Conservation (phyloP, 2,888 invertebrate species). For the Doris montereyensis region DNA sequence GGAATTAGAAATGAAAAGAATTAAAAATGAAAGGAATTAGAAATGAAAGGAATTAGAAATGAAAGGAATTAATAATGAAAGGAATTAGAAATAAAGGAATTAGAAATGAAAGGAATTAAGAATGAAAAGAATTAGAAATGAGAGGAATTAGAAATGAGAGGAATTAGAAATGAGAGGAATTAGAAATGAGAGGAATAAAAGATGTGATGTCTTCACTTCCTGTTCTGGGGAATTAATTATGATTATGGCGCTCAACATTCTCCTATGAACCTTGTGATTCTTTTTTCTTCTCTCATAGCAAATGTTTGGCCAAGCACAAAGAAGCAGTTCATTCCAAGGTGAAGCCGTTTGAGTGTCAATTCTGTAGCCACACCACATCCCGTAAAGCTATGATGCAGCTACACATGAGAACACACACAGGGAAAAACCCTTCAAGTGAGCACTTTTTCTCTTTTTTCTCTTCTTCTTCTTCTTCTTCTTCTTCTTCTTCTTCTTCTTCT, state of each 20-base stretch:
- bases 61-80: no score
- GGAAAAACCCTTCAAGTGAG: conserved; percentile 82
- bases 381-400: conserved; percentile 80
- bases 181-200: no score
- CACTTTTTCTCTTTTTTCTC: background rate
- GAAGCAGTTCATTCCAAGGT: conserved; percentile 79
- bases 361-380: conserved; percentile 80
- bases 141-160: no score
- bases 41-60: no score
- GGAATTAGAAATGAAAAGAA: no score
- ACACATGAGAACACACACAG: conserved; percentile 82
- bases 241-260: background rate
- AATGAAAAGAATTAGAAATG: no score
- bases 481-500: background rate
- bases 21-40: no score
- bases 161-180: no score
- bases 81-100: no score
- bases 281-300: conserved; percentile 43
- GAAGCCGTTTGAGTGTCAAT: conserved; percentile 79
- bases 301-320: conserved; percentile 71
- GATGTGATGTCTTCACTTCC: no score
- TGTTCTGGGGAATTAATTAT: background rate
- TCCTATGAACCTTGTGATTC: background rate
- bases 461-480: background rate
- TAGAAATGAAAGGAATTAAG: no score